Evolutionary conservation across 2,888 invertebrate genomes (phyloP).

Genomic region (Oxycera nigricornis): DNA sequence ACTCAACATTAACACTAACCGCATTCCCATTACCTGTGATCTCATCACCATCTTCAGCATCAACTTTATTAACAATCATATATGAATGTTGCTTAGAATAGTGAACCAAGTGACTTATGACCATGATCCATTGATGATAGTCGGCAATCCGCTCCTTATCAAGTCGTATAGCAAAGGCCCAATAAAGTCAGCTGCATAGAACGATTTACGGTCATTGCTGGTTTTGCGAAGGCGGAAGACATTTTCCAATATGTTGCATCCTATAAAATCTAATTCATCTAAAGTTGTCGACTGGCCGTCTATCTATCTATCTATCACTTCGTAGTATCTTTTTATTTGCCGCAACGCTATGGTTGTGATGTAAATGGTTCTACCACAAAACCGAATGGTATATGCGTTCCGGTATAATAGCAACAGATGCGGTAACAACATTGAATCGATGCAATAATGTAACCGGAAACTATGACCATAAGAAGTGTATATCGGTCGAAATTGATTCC

Average conservation of each 20-base stretch:
- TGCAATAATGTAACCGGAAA: not conserved
- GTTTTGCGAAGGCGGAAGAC: conserved; percentile 33
- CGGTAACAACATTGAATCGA: no score
- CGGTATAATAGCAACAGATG: no score
- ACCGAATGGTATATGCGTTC: not conserved
- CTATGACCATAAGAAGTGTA: not conserved
- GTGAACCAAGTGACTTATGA: not conserved
- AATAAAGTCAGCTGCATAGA: not conserved
- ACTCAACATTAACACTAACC: conserved; percentile 5
- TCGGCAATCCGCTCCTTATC: not conserved
- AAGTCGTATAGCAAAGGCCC: no score
- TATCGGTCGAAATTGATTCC: not conserved
- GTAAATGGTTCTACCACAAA: not conserved
- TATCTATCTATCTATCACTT: not conserved
- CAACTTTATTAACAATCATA: not conserved
- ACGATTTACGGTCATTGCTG: not conserved
- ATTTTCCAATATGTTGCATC: conserved; percentile 9
- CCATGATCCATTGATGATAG: not conserved
- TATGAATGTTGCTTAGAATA: not conserved
- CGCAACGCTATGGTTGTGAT: not conserved
- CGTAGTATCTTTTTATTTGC: not conserved
- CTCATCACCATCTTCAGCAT: conserved; percentile 8
- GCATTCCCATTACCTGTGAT: conserved; percentile 2
- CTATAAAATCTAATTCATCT: not conserved
- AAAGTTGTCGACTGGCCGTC: not conserved